Base-by-base conservation (phyloP, 2,113 vertebrate genomes). In the Nycticorax nycticorax region DNA sequence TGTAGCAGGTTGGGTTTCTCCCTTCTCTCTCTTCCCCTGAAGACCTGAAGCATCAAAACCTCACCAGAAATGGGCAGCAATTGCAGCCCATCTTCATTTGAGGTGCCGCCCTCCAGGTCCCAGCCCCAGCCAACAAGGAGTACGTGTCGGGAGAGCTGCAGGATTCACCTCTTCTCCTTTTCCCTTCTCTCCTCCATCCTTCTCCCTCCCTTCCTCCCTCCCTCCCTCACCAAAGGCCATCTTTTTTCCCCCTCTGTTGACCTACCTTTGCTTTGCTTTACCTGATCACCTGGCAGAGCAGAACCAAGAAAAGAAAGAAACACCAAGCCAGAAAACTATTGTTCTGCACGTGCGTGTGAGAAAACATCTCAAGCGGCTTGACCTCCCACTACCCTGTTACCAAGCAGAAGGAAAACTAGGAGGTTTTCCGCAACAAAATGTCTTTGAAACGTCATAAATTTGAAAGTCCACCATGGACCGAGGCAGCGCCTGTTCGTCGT, bases 401-500 rank as follows among this genome's bases (percentile, higher is more conserved):
- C 45, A 71, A 60, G 19, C 45, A 71, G 37, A 64, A 59, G 39
- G 72, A 81, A 72, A 59, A 55, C 14, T 1, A n/a, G 19, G 64
- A 86, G 30, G 10, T 35, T 71, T 74, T 64, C 37, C 3, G 1
- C 35, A 27, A 28, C 3, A 35, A 57, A 83, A 39, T 9, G 1
- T 43, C 62, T 63, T 64, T 17, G 41, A 68, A 62, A 73, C 4
- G 1, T 53, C 59, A 84, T 28, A 28, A 57, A 22, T 56, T 10
- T 30, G 59, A 43, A 19, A 22, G 28, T 23, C 66, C 2, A 2
- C 30, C 1, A 0, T 35, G 57, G 37, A 45, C 8, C 3, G 5
- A 52, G 59, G 57, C 0, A 1, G 12, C 56, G 47, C 41, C 37
- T 78, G 77, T 55, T 50, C 32, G 12, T 6, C 0, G 0, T 16